Evolutionary conservation across 2,888 invertebrate species (phyloP), one percentile per base, ranked within the genome.

Genomic region (Dioctria linearis): DNA sequence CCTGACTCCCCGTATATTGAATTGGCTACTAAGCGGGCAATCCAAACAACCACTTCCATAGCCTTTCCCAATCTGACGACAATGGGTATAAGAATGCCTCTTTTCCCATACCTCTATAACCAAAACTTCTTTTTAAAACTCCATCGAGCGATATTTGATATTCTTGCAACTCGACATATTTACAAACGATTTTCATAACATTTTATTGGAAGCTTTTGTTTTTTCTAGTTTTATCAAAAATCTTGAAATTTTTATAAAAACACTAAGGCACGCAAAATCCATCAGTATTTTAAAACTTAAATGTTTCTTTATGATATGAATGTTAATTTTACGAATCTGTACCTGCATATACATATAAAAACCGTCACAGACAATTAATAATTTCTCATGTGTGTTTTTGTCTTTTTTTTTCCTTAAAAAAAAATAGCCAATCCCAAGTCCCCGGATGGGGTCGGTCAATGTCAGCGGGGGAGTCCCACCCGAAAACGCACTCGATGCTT

Each of bases 401-500:
- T 82, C 11, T 51, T 81, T 81, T 82, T 39, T 84, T 57, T 78
- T 67, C 80, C 80, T 75, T n/a, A n/a, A n/a, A 84, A 83, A 84
- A 85, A 85, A 86, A 82, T 88, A 91, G 91, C 90, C 92, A 92
- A 90, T 91, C 91, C 90, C 91, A 90, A 90, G 90, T 90, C 90
- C 91, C 90, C 89, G 92, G 91, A 87, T 93, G 91, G 90, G 91
- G 91, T 84, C 90, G 90, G 88, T 91, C 90, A 84, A 89, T 90
- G 85, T 90, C 91, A 90, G 91, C 90, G 88, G 89, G 90, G 88
- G 90, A 90, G 84, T 87, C 88, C 87, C 89, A 87, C 89, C 95
- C 92, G 96, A 96, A 94, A 97, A 96, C 94, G 96, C 96, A 93
- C 96, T 97, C 95, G 97, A 97, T 94, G 96, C 96, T 93, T 90